These are phyloP conservation scores for Cotesia vestalis DNA, from an alignment of 1,140 invertebrate genomes.

Conservation along the genomic window DNA sequence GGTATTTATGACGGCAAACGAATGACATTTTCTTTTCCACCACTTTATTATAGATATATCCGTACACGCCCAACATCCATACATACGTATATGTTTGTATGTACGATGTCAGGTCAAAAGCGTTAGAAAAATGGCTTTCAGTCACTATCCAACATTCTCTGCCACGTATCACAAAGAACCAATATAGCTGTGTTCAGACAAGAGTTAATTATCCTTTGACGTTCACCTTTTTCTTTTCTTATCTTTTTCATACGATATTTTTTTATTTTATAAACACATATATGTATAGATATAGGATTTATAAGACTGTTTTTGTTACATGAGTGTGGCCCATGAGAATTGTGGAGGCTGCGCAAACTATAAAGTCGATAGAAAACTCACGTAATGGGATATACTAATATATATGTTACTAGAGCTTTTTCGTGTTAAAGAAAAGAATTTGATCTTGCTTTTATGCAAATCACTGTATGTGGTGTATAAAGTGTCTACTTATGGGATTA, in stretches of 20 bases:
- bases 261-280: no score
- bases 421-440: no score
- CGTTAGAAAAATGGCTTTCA: constrained; percentile 22
- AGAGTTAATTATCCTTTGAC: constrained; percentile 31
- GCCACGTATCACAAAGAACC: constrained; percentile 26
- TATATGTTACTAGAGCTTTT: no score
- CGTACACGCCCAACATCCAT: no score
- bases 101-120: neutral
- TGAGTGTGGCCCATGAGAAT: no score
- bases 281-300: neutral
- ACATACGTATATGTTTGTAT: neutral
- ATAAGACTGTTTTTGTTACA: neutral
- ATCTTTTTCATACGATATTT: neutral
- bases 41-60: neutral
- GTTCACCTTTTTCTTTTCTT: neutral
- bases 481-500: no score
- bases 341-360: no score
- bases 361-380: no score
- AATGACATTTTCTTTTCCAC: constrained; percentile 16
- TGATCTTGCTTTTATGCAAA: no score
- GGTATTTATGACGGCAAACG: constrained; percentile 32
- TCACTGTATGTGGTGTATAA: no score
- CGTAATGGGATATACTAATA: no score
- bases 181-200: constrained; percentile 11
- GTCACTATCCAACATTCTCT: neutral